Conservation (phyloP, 1,140 invertebrate genomes). For the Drosophila mauritiana region DNA sequence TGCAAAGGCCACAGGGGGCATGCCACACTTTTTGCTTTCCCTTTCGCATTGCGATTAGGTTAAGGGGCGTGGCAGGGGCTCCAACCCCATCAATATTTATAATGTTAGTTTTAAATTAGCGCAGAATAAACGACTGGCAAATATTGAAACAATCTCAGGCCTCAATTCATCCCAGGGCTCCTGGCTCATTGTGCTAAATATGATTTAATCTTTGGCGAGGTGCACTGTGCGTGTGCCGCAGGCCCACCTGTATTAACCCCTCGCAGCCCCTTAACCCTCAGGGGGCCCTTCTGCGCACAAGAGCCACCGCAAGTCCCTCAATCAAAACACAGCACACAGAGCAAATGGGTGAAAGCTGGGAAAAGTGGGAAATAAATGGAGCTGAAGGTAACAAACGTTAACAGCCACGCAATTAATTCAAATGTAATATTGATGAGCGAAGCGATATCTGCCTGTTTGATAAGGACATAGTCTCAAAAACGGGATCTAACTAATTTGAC, state of each 20-base stretch:
- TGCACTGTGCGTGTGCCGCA: slow-evolving; percentile 5
- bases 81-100: slow-evolving; percentile 69
- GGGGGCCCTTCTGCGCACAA: slow-evolving; percentile 13
- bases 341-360: slow-evolving; percentile 24
- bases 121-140: slow-evolving; percentile 69
- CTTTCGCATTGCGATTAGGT: slow-evolving; percentile 59
- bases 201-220: slow-evolving; percentile 44
- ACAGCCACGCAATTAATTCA: slow-evolving; percentile 35
- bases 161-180: slow-evolving; percentile 18
- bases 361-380: slow-evolving; percentile 3
- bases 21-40: slow-evolving; percentile 77
- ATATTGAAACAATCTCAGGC: slow-evolving; percentile 64
- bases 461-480: not conserved
- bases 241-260: slow-evolving; percentile 22
- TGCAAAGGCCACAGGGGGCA: slow-evolving; percentile 69
- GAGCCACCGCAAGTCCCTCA: slow-evolving; percentile 35
- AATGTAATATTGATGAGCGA: slow-evolving; percentile 24
- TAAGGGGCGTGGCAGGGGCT: slow-evolving; percentile 2
- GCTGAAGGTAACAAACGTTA: slow-evolving; percentile 23
- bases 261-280: not conserved
- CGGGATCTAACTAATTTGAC: not conserved
- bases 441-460: not conserved
- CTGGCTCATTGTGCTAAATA: slow-evolving; percentile 47
- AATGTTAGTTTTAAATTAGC: slow-evolving; percentile 82
- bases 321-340: slow-evolving; percentile 26